These are phyloP conservation scores for Nasonovia ribisnigri DNA, from an alignment of 2,888 invertebrate species.

Conservation along the genomic window DNA sequence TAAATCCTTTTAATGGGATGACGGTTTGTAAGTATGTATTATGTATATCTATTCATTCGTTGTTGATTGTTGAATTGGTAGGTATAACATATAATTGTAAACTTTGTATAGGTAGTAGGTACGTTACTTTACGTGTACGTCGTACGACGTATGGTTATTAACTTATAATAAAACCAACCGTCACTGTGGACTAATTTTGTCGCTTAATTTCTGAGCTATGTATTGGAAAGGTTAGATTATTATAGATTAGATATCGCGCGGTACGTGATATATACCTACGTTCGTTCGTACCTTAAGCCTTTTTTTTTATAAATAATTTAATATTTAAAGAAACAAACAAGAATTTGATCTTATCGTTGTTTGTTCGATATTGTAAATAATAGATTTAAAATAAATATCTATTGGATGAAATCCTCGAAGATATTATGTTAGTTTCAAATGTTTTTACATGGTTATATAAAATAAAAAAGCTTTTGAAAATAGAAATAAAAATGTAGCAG, in stretches of 20 bases:
- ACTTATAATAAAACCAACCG: background rate
- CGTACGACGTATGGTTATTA: background rate
- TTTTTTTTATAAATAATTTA: background rate
- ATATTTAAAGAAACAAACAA: background rate
- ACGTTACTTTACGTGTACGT: background rate
- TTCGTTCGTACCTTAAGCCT: background rate
- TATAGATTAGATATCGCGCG: background rate
- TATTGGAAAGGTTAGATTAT: background rate
- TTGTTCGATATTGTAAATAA: too few relatives aligned
- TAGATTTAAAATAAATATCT: too few relatives aligned
- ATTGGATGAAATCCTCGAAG: background rate
- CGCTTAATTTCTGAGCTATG: background rate
- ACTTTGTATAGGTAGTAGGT: too few relatives aligned
- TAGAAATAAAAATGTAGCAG: background rate
- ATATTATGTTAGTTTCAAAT: too few relatives aligned
- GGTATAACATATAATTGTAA: background rate
- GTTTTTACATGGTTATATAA: background rate
- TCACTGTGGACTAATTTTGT: background rate
- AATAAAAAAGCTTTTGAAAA: background rate
- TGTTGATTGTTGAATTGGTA: background rate
- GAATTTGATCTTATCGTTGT: background rate
- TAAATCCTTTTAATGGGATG: background rate
- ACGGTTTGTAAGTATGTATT: background rate
- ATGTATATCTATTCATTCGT: background rate
- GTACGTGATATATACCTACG: background rate